Base-by-base conservation (phyloP, 2,113 vertebrate species). In the Coryphaenoides rupestris region DNA sequence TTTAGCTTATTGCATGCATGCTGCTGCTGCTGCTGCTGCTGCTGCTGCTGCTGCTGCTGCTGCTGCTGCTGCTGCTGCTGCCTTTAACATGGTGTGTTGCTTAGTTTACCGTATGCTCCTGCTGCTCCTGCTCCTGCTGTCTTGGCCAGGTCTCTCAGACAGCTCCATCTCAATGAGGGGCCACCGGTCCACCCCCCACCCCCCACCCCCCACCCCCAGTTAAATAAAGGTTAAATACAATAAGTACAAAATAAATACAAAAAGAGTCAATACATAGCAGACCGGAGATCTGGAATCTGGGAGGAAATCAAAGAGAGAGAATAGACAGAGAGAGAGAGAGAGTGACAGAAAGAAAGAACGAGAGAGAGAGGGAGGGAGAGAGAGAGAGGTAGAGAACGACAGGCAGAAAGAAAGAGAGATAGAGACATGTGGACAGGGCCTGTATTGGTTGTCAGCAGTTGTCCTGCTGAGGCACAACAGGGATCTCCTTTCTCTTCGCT, bases 401-500 rank as follows among this genome's bases (percentile, higher is more conserved):
- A 60, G 59, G 23, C 45, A 49, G 33, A 21, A 13, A 46, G 46
- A 24, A 21, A 16, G 59, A 5, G 33, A 15, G 14, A 10, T 21
- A 50, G 65, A 2, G 46, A 61, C 72, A 75, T 73, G 78, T 52
- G 74, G 78, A 84, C 72, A 72, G 66, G 52, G 13, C 63, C 58
- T 54, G 65, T 46, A 22, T 56, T 56, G 64, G 69, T 58, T 83
- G 80, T 79, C 66, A 65, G 74, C 78, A 79, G 62, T 68, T 80
- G 66, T 70, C 21, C 75, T 72, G 77, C 46, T 62, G 76, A 84
- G 69, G 69, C 80, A 73, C 57, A 74, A 66, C 66, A 14, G 33
- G 45, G 76, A 86, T 86, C 78, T 21, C 21, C 60, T 86, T 83
- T 65, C 82, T 64, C 63, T 76, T 74, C 17, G 0, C 73, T 77